A percentile compares a stretch with the other conserved stretches of the same genome.
Conservation (phyloP, 1,140 invertebrate genomes). For the Pogonomyrmex barbatus region DNA sequence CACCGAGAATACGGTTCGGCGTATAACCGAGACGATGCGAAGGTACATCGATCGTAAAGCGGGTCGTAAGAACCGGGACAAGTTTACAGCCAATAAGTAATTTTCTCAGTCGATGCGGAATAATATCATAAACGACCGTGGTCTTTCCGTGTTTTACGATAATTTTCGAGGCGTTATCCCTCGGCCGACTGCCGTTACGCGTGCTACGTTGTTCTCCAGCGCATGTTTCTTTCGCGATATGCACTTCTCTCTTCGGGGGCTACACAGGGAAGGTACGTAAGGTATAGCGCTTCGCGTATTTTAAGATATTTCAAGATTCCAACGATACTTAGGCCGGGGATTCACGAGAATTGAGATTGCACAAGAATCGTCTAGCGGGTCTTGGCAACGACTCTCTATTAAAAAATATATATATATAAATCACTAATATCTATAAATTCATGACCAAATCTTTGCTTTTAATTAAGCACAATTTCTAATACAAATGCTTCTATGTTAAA, state of each 20-base stretch:
- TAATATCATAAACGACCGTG: conserved; percentile 73
- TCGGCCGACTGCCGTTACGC: conserved; percentile 26
- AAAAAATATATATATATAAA: not conserved
- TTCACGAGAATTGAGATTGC: conserved; percentile 1
- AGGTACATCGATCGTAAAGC: conserved; percentile 64
- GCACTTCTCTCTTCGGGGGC: not conserved
- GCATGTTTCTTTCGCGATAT: conserved; percentile 7
- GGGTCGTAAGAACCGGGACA: conserved; percentile 44
- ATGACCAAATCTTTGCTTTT: not conserved
- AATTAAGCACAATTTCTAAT: not conserved
- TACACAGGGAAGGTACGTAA: not conserved
- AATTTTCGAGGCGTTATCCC: conserved; percentile 63
- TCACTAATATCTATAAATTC: conserved; percentile 21
- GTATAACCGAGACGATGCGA: conserved; percentile 21
- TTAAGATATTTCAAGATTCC: conserved; percentile 41
- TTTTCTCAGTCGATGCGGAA: conserved; percentile 68
- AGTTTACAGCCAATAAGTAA: conserved; percentile 72
- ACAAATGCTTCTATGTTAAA: not conserved
- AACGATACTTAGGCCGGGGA: not conserved
- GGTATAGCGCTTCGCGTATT: conserved; percentile 20
- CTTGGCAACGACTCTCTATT: not conserved
- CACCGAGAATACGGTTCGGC: not conserved
- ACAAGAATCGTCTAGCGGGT: not conserved
- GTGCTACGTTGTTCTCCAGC: conserved; percentile 14
- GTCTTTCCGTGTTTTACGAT: conserved; percentile 69